These are phyloP conservation scores for Seriola rivoliana DNA, from an alignment of 2,113 vertebrate species.

Conservation along the genomic window DNA sequence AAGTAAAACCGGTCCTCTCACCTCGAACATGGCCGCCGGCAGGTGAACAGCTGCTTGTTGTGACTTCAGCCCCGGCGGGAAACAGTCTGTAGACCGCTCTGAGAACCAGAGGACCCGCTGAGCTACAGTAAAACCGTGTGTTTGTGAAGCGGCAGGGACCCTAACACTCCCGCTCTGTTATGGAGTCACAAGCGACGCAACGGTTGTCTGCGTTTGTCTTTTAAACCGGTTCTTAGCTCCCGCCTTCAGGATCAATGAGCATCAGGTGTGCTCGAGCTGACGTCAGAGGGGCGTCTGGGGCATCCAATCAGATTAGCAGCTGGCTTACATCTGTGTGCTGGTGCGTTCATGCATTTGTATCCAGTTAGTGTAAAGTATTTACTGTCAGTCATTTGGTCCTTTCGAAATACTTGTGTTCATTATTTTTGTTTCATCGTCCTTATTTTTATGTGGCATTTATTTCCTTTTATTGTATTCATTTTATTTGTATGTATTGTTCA, in stretches of 20 bases:
- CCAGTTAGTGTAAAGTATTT: no score
- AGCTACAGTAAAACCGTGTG: background rate
- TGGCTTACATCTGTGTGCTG: no score
- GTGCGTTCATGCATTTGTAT: no score
- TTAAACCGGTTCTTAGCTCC: conserved; percentile 53
- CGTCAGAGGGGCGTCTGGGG: background rate
- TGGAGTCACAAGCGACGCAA: background rate
- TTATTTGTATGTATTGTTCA: no score
- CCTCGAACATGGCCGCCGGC: conserved; percentile 70
- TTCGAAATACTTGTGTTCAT: no score
- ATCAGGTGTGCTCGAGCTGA: conserved; percentile 75
- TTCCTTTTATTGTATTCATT: no score
- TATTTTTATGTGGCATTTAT: no score
- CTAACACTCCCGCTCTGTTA: background rate
- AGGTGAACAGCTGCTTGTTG: background rate
- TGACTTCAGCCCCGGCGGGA: background rate
- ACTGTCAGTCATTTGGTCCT: no score
- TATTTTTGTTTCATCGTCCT: no score
- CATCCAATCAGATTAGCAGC: conserved; percentile 6
- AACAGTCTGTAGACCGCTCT: background rate
- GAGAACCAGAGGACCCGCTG: background rate
- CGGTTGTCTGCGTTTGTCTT: background rate
- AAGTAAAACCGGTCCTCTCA: conserved; percentile 5
- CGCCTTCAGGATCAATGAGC: conserved; percentile 42
- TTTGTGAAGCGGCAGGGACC: background rate